Evolutionary conservation across 2,888 invertebrate species (phyloP), one percentile per base, ranked within the genome.

Genomic region (Dolichomitus sp.): DNA sequence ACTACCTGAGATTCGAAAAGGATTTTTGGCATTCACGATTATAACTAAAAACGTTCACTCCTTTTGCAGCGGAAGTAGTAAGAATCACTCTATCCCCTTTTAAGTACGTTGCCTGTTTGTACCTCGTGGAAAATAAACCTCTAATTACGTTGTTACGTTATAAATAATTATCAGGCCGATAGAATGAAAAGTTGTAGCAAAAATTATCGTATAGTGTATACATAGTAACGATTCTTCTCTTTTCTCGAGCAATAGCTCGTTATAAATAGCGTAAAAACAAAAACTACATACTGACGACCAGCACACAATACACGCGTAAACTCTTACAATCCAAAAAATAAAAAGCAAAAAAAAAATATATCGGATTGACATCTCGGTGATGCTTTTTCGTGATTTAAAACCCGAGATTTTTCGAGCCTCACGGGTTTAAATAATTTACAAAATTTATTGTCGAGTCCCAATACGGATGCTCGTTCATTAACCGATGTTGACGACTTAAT

Each of bases 361-460:
- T 52, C 19, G 17, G 5, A 65, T 72, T 50, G 59, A 12, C 12
- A 33, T 65, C 50, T 54, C 54, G 63, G 23, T 30, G 30, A 57
- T 7, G 59, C 33, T 4, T 37, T 23, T 57, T 2, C 42, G 23
- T 2, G 23, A 23, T 23, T 1, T 2, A 30, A 17, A 27, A 57
- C 45, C 23, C 14, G 14, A 17, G 33, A 59, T n/a, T 37, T 59
- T 61, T 11, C 4, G 42, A 70, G 7, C 4, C 57, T 30, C 61
- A 30, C 33, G 37, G 42, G 42, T 69, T 19, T 68, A 54, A 66
- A 57, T 57, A 72, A 84, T 70, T 37, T 54, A 57, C 40, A 61
- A 66, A 68, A 63, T 59, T 81, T 83, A 84, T 76, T 80, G 84
- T 84, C 84, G 73, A 81, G 76, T 37, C 75, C 52, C 61, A 74